phyloP scores from a whole-genome alignment of 2,113 vertebrate genomes.

The Etheostoma spectabile region DNA sequence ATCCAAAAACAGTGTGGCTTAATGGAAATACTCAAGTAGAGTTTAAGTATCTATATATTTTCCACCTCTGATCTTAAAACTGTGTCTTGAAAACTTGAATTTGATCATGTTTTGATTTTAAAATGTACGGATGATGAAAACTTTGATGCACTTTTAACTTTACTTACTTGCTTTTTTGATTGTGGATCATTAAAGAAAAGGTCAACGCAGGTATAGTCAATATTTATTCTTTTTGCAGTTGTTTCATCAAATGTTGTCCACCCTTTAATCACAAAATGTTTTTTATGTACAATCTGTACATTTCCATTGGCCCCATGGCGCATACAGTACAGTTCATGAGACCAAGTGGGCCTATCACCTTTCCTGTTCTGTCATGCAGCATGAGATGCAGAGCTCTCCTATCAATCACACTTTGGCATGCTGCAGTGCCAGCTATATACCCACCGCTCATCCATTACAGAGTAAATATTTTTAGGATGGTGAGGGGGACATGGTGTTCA shows the following conservation, averaged over 20 bases:
- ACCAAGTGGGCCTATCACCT: slow-evolving; percentile 38
- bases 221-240: not conserved
- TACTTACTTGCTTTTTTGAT: not conserved
- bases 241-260: not conserved
- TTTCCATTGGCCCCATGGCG: not conserved
- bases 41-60: not conserved
- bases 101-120: slow-evolving; percentile 3
- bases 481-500: slow-evolving; percentile 26
- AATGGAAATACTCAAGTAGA: not conserved
- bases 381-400: slow-evolving; percentile 17
- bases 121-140: slow-evolving; percentile 3
- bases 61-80: not conserved
- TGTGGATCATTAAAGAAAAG: not conserved
- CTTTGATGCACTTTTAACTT: slow-evolving; percentile 19
- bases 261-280: slow-evolving; percentile 12
- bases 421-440: slow-evolving; percentile 35
- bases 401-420: slow-evolving; percentile 42
- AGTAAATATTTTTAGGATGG: slow-evolving; percentile 52
- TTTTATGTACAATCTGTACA: not conserved
- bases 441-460: slow-evolving; percentile 14
- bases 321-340: slow-evolving; percentile 2
- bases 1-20: not conserved
- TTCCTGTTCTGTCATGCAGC: slow-evolving; percentile 33
- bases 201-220: not conserved
- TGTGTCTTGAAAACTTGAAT: not conserved